Evolutionary conservation across 2,797 vertebrate species (phyloP).

Genomic region (Neoniphon sammara): DNA sequence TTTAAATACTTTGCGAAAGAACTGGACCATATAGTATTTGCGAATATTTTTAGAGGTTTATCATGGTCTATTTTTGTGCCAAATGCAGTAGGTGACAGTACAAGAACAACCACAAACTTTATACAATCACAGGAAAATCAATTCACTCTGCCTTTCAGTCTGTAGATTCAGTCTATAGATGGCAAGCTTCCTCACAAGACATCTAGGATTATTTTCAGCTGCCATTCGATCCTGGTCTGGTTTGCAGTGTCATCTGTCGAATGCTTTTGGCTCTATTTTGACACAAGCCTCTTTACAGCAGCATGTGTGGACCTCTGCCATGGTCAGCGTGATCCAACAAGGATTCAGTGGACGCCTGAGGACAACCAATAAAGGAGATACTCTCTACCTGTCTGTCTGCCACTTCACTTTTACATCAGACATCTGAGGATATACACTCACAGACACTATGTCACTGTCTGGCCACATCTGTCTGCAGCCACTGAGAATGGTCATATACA

Average conservation of each 20-base stretch:
- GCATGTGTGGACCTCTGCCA: conserved; percentile 41
- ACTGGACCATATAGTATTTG: too few relatives aligned
- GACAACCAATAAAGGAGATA: conserved; percentile 32
- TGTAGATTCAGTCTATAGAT: too few relatives aligned
- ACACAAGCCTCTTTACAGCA: conserved; percentile 71
- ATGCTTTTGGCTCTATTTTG: conserved; percentile 56
- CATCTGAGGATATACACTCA: conserved; percentile 5
- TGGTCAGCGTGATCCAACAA: conserved; percentile 53
- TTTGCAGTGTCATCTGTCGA: conserved; percentile 64
- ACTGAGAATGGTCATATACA: too few relatives aligned
- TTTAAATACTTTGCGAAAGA: too few relatives aligned
- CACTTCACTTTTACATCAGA: too few relatives aligned
- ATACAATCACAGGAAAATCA: background rate
- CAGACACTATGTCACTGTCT: too few relatives aligned
- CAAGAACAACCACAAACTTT: too few relatives aligned
- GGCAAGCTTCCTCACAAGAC: conserved; percentile 7
- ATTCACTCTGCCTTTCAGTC: background rate
- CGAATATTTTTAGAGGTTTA: too few relatives aligned
- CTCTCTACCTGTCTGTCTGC: conserved; percentile 22
- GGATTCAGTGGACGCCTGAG: conserved; percentile 56
- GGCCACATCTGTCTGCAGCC: too few relatives aligned
- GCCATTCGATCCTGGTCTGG: conserved; percentile 12
- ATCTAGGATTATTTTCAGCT: too few relatives aligned
- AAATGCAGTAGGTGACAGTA: too few relatives aligned
- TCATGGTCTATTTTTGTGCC: too few relatives aligned